Conservation (phyloP, 2,113 vertebrate genomes). For the Hyla sarda region DNA sequence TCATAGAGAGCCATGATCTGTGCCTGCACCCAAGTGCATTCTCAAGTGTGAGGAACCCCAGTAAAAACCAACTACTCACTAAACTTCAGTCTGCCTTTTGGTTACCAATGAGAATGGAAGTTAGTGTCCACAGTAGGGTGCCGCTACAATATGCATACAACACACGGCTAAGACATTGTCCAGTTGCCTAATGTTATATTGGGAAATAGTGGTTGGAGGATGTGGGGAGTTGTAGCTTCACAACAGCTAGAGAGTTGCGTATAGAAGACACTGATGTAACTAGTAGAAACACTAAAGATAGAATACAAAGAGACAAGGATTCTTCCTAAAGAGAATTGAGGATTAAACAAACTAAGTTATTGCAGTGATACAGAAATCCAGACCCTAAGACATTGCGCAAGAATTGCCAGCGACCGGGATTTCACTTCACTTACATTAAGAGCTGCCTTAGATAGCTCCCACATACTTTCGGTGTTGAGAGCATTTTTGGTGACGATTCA, state of each 20-base stretch:
- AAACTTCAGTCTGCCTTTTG: not conserved
- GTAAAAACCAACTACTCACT: not conserved
- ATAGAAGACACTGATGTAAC: not conserved
- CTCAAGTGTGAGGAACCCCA: not conserved
- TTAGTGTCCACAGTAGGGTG: not conserved
- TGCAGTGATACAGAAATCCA: not conserved
- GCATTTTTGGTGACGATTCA: constrained; percentile 44
- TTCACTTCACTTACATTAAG: constrained; percentile 4
- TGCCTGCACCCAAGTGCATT: too few relatives aligned
- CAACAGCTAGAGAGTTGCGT: not conserved
- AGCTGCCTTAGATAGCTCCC: not conserved
- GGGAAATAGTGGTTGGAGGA: not conserved
- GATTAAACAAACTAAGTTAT: not conserved
- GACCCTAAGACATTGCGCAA: not conserved
- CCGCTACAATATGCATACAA: not conserved
- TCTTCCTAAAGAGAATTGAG: not conserved
- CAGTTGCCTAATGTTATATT: not conserved
- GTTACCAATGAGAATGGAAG: not conserved
- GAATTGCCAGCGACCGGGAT: not conserved
- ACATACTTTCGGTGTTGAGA: not conserved
- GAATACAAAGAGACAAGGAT: not conserved
- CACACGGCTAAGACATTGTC: not conserved
- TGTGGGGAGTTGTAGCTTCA: not conserved
- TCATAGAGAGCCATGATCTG: too few relatives aligned
- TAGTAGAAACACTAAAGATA: not conserved